phyloP scores from a whole-genome alignment of 2,113 vertebrate species.

The Ageneiosus marmoratus region DNA sequence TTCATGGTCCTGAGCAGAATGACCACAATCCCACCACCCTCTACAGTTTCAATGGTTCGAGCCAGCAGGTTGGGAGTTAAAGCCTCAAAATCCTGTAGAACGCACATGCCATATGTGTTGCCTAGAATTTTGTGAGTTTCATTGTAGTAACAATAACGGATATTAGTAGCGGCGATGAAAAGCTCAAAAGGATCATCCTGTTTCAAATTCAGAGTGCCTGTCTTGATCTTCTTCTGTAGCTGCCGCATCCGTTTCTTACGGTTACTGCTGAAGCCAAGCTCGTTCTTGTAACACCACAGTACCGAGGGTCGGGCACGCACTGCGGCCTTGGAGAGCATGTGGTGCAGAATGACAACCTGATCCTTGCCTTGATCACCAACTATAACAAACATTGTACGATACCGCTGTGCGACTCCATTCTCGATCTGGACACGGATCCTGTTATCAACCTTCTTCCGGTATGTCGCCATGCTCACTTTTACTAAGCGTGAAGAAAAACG shows the following conservation, averaged over 20 bases:
- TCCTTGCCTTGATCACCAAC: conserved; percentile 93
- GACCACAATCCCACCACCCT: conserved; percentile 91
- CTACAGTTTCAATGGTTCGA: conserved; percentile 92
- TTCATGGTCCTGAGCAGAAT: conserved; percentile 91
- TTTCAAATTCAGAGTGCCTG: conserved; percentile 86
- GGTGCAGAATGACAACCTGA: conserved; percentile 98
- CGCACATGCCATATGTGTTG: conserved; percentile 95
- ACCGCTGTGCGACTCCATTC: conserved; percentile 85
- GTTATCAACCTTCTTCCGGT: conserved; percentile 95
- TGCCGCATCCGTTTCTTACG: conserved; percentile 97
- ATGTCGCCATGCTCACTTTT: conserved; percentile 70
- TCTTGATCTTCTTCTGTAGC: conserved; percentile 95
- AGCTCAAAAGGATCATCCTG: conserved; percentile 96
- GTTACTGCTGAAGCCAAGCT: conserved; percentile 96
- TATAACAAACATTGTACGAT: conserved; percentile 87
- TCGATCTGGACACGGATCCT: conserved; percentile 95
- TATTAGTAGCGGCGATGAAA: conserved; percentile 94
- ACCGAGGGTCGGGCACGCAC: conserved; percentile 92
- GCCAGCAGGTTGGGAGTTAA: conserved; percentile 93
- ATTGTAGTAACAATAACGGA: conserved; percentile 98
- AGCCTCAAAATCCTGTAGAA: conserved; percentile 94
- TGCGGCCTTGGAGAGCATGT: conserved; percentile 94
- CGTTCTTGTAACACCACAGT: conserved; percentile 97
- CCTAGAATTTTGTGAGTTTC: conserved; percentile 97
- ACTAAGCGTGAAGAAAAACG: neutral